Percentiles rank a stretch among this genome's conserved stretches.
phyloP scores from a whole-genome alignment of 2,113 vertebrate species.

The Salminus brasiliensis region DNA sequence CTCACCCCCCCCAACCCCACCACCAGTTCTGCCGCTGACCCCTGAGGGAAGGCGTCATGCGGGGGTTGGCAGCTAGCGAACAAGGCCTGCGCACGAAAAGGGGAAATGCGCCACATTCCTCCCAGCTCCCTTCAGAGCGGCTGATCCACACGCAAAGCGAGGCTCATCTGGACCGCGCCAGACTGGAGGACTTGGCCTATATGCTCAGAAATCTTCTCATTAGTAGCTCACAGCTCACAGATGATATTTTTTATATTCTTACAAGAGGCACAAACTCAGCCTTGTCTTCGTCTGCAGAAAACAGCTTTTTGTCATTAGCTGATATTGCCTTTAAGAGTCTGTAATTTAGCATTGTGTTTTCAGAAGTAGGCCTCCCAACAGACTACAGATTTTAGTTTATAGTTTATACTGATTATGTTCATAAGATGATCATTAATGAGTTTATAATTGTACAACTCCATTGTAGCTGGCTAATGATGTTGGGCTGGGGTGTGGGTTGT shows the following conservation, averaged over 20 bases:
- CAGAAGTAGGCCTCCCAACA: not conserved
- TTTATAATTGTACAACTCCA: too few species aligned
- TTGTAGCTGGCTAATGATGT: too few species aligned
- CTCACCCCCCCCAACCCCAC: too few species aligned
- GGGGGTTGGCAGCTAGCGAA: constrained; percentile 53
- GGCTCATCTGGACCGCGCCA: constrained; percentile 16
- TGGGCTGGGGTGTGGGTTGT: too few species aligned
- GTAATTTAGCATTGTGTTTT: not conserved
- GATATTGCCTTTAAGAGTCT: not conserved
- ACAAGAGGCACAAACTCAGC: not conserved
- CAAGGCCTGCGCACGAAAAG: constrained; percentile 55
- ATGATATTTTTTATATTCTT: not conserved
- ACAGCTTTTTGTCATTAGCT: not conserved
- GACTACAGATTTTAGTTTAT: not conserved
- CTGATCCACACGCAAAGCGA: constrained; percentile 29
- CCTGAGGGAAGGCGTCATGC: constrained; percentile 52
- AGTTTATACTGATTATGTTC: too few species aligned
- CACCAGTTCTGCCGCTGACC: constrained; percentile 47
- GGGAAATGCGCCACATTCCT: constrained; percentile 66
- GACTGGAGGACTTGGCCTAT: not conserved
- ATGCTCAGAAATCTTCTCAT: constrained; percentile 6
- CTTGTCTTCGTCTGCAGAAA: not conserved
- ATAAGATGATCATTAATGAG: too few species aligned
- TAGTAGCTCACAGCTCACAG: not conserved
- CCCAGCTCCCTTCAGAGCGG: constrained; percentile 55